These are phyloP conservation scores for Polyommatus iphigenia DNA, from an alignment of 2,888 invertebrate species.

Conservation along the genomic window DNA sequence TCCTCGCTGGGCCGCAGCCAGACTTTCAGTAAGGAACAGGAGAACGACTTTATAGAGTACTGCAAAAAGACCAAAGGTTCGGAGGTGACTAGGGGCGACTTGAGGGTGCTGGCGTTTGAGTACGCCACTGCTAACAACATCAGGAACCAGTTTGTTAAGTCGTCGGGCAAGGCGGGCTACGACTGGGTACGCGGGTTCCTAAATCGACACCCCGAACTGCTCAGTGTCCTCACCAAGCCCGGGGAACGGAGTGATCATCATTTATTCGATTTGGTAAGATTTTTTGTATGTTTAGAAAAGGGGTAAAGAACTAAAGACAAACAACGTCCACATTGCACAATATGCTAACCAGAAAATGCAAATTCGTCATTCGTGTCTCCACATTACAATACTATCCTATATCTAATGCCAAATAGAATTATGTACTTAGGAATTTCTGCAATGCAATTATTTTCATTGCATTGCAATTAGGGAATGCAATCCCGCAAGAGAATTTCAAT, in stretches of 20 bases:
- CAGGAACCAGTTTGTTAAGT: neutral
- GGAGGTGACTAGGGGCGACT: neutral
- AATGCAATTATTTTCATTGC: too few species aligned
- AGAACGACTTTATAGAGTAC: neutral
- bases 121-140: neutral
- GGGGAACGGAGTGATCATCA: neutral
- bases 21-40: neutral
- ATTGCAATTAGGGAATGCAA: too few species aligned
- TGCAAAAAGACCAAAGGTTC: neutral
- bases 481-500: too few species aligned
- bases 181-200: slow-evolving; percentile 5
- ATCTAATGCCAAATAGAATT: too few species aligned
- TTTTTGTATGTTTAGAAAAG: neutral
- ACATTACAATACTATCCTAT: too few species aligned
- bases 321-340: too few species aligned
- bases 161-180: neutral
- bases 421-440: too few species aligned
- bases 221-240: neutral
- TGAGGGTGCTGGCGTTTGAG: neutral
- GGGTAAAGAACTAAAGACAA: too few species aligned
- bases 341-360: too few species aligned
- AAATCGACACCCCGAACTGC: neutral
- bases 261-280: neutral
- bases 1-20: neutral
- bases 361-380: too few species aligned